Conservation (phyloP, 30 jellyfish, hydroid and myxozoan genomes). For the Turritopsis rubra region DNA sequence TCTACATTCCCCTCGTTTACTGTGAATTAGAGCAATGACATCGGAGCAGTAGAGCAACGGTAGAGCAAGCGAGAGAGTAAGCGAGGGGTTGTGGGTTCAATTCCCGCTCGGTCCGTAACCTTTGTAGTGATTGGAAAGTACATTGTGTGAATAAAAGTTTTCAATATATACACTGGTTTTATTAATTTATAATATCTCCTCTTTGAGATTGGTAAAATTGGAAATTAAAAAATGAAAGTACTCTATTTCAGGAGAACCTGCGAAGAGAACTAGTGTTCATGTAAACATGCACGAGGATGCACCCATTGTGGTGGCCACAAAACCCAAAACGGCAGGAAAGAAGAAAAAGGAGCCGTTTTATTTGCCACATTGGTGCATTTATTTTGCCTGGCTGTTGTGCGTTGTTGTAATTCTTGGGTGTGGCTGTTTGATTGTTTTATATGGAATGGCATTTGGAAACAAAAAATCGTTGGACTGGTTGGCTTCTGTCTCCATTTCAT, state of each 20-base stretch:
- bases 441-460: slow-evolving; percentile 93
- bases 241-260: neutral
- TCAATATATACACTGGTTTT: no score
- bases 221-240: no score
- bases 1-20: no score
- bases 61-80: no score
- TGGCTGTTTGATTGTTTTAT: slow-evolving; percentile 61
- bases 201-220: no score
- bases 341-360: slow-evolving; percentile 46
- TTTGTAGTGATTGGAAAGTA: no score
- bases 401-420: slow-evolving; percentile 51
- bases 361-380: slow-evolving; percentile 88
- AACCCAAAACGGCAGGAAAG: slow-evolving; percentile 11
- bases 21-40: no score
- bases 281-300: neutral
- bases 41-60: no score
- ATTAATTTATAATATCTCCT: no score
- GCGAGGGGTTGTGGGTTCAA: no score
- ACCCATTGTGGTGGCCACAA: neutral
- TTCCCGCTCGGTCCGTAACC: no score
- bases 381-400: slow-evolving; percentile 66
- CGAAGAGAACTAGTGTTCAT: slow-evolving; percentile 2
- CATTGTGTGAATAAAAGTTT: no score
- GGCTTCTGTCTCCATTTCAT: slow-evolving; percentile 39
- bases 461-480: slow-evolving; percentile 80